Evolutionary conservation across 1,140 invertebrate genomes (phyloP), one percentile per base, ranked within the genome.

Genomic region (Drosophila littoralis): DNA sequence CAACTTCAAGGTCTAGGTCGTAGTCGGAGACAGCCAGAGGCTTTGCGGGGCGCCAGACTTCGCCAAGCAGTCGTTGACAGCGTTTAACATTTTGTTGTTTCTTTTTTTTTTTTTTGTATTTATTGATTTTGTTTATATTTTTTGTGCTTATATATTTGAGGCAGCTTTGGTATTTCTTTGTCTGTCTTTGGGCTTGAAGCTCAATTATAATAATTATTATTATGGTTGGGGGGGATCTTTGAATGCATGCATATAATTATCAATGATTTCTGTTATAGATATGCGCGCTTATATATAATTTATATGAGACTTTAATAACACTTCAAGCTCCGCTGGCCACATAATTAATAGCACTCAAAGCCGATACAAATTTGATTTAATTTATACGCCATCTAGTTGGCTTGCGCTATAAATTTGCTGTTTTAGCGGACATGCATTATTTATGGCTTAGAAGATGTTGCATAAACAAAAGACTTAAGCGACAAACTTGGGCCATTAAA

Each of bases 1-100:
- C 38, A 42, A 40, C 58, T 43, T 75, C 83, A 88, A 88, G 83
- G 83, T 88, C 83, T 88, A 88, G 83, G 83, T 88, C 79, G 79
- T 52, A 71, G 57, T 54, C 52, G 48, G 50, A 66, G 66, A 40
- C 75, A 74, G 54, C 43, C 13, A 55, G 42, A 67, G 57, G 45
- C 55, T 28, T 43, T 33, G 54, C 43, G 35, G 63, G 46, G 71
- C 17, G 32, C 33, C 36, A 52, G 32, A 57, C 35, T 36, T 15
- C 45, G 64, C 12, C 57, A n/a, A 7, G 33, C 59, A 85, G 81
- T 80, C 78, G 82, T 81, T 86, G 78, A 81, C 82, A 81, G 78
- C 68, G 55, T 58, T 76, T 70, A 70, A 68, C 60, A 74, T 71
- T 83, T 59, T 38, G 73, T 79, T 54, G 12, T 52, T 58, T 42